Evolutionary conservation across 1,140 invertebrate species (phyloP).

Genomic region (Heterodera schachtii): DNA sequence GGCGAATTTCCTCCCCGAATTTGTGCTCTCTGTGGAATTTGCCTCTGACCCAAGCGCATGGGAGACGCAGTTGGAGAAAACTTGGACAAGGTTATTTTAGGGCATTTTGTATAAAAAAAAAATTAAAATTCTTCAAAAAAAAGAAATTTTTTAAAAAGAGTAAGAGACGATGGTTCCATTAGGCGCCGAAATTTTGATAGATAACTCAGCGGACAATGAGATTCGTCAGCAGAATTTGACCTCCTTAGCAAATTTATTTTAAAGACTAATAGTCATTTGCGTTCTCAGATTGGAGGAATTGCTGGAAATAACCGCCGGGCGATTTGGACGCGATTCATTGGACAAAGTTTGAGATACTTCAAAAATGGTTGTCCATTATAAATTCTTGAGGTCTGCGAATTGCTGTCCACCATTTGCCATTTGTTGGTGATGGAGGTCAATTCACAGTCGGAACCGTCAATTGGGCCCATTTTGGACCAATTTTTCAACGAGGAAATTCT

Average conservation of each 20-base stretch:
- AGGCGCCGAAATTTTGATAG: no score
- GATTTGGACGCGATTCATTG: conserved; percentile 15
- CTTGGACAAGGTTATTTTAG: no score
- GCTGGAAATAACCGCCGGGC: conserved; percentile 73
- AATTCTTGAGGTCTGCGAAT: conserved; percentile 86
- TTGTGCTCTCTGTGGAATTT: conserved; percentile 45
- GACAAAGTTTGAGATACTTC: conserved; percentile 61
- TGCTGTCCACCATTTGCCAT: conserved; percentile 86
- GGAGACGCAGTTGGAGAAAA: conserved; percentile 82
- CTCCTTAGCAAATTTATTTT: no score
- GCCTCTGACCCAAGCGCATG: conserved; percentile 58
- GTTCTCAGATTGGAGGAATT: conserved; percentile 83
- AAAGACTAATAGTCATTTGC: no score
- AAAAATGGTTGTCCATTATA: not conserved
- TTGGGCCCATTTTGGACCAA: conserved; percentile 69
- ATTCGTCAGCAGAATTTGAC: no score
- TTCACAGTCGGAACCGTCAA: conserved; percentile 51
- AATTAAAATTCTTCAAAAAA: no score
- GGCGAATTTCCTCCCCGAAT: not conserved
- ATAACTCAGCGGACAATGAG: no score
- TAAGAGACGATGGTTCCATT: no score
- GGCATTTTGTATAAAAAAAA: no score
- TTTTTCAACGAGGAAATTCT: conserved; percentile 68
- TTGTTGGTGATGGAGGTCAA: conserved; percentile 81
- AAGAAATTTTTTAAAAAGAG: no score